Conservation (phyloP, 2,113 vertebrate species). For the Ondatra zibethicus region DNA sequence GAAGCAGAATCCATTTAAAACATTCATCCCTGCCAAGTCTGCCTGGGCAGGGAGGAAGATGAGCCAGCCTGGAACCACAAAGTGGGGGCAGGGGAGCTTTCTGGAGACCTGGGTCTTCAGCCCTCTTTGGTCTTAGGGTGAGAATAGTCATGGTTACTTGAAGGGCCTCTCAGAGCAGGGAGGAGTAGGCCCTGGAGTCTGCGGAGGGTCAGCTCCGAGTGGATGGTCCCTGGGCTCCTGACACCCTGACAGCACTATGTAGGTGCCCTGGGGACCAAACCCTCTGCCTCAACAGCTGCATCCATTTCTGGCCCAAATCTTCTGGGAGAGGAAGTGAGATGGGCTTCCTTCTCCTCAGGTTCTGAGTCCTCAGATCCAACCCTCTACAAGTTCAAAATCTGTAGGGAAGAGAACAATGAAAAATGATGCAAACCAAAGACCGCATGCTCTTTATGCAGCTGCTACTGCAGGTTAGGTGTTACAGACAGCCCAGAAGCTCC, state of each 20-base stretch:
- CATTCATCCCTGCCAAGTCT: neutral
- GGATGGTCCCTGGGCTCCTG: accelerated
- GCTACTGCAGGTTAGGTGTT: too few relatives aligned
- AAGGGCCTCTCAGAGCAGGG: neutral
- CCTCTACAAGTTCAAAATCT: neutral
- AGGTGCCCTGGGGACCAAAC: accelerated
- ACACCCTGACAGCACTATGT: neutral
- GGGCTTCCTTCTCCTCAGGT: too few relatives aligned
- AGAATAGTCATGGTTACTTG: neutral
- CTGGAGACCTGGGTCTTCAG: neutral
- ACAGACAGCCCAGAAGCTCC: neutral
- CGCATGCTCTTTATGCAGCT: neutral
- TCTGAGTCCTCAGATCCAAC: neutral
- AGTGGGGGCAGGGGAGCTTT: neutral
- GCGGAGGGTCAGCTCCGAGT: neutral
- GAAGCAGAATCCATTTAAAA: neutral
- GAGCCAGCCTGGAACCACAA: neutral
- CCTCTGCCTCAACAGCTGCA: accelerated
- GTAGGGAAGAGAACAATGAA: neutral
- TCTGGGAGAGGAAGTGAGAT: neutral
- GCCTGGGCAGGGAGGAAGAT: neutral
- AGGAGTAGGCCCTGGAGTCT: neutral
- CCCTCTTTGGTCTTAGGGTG: neutral
- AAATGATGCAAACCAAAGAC: neutral
- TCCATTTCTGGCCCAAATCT: neutral